Evolutionary conservation across 2,888 invertebrate species (phyloP), one percentile per base, ranked within the genome.

Genomic region (Crossocerus cetratus): DNA sequence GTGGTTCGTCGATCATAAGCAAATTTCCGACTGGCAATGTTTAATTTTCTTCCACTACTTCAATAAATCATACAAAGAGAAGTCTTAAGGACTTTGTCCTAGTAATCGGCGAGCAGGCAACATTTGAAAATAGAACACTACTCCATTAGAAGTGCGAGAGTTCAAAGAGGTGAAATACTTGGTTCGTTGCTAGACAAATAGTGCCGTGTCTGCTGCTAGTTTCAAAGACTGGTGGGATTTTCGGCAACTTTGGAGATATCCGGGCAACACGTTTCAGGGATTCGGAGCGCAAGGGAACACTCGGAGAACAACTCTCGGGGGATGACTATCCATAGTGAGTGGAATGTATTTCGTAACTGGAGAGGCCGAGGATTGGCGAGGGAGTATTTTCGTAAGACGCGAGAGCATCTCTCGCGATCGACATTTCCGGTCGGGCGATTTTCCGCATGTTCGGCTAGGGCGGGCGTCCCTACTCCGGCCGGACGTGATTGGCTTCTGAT

Each of bases 401-500:
- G 59, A 54, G n/a, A n/a, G 74, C 59, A 43, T 13, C 43, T n/a
- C 69, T 61, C 67, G 70, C 53, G 76, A 79, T 81, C 81, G 76
- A 73, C 75, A 70, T 84, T 84, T 83, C 83, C 81, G 83, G 80
- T 82, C 82, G 77, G 75, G 69, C 83, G 85, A 87, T 84, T 86
- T 87, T 86, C 85, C 78, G 81, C 83, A 85, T 85, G 86, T 83
- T 83, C 63, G 74, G 74, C 74, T 79, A 78, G 72, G 72, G 79
- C 73, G 72, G 76, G 80, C 85, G 84, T 84, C 86, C 81, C 70
- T 75, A n/a, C n/a, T n/a, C n/a, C n/a, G n/a, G n/a, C 86, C 84
- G 86, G 85, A 87, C 87, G 86, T 87, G 89, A 89, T 89, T 89
- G 89, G 88, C 89, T 89, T 85, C 87, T 88, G 89, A 89, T 89